Evolutionary conservation across 1,140 invertebrate genomes (phyloP).

Genomic region (Trachelipus rathkii): DNA sequence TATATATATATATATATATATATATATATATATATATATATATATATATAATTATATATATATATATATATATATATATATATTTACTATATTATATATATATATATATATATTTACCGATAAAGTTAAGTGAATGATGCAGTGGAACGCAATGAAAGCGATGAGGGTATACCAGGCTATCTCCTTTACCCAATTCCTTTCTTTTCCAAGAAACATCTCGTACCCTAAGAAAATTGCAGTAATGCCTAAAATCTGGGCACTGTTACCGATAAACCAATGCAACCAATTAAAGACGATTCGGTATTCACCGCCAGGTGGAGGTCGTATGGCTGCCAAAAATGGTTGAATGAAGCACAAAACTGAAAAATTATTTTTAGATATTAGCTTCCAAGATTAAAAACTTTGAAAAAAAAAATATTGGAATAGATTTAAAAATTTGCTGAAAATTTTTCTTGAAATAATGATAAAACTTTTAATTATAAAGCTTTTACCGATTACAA

Average conservation of each 20-base stretch:
- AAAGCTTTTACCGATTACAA: too few relatives aligned
- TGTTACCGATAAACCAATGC: slow-evolving; percentile 87
- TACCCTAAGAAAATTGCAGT: slow-evolving; percentile 89
- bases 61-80: slow-evolving; percentile 41
- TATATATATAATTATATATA: slow-evolving; percentile 12
- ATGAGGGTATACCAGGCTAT: slow-evolving; percentile 74
- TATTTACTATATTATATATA: slow-evolving; percentile 26
- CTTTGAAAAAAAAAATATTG: too few relatives aligned
- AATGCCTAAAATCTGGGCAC: slow-evolving; percentile 85
- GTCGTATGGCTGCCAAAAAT: slow-evolving; percentile 75
- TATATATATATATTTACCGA: slow-evolving; percentile 62
- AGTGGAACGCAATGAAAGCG: slow-evolving; percentile 82
- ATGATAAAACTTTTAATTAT: too few relatives aligned
- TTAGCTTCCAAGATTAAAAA: too few relatives aligned
- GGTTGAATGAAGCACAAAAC: slow-evolving; percentile 82
- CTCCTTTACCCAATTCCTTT: slow-evolving; percentile 59
- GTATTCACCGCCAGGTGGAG: slow-evolving; percentile 72
- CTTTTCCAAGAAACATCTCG: slow-evolving; percentile 69
- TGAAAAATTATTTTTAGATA: slow-evolving; percentile 54
- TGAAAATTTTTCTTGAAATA: too few relatives aligned
- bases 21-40: too few relatives aligned
- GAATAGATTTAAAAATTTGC: too few relatives aligned
- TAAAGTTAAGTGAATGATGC: slow-evolving; percentile 80
- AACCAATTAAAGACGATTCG: slow-evolving; percentile 88
- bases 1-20: too few relatives aligned